Evolutionary conservation across 2,888 invertebrate species (phyloP).

Genomic region (Cheilosia soror): DNA sequence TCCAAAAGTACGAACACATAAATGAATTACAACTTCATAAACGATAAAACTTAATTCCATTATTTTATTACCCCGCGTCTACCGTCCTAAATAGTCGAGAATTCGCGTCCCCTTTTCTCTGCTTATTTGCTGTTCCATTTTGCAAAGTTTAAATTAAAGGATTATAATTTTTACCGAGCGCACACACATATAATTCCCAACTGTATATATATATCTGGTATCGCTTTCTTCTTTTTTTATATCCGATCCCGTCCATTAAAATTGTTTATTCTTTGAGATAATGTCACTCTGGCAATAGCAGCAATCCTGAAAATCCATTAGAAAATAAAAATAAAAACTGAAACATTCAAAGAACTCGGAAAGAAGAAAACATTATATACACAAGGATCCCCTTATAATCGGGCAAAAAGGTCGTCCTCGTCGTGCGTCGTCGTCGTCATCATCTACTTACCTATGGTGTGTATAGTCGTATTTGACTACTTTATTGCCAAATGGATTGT

Average conservation of each 20-base stretch:
- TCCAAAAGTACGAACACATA: conserved; percentile 69
- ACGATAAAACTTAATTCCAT: conserved; percentile 75
- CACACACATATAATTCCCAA: conserved; percentile 7
- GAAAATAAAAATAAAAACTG: conserved; percentile 68
- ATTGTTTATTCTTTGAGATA: conserved; percentile 75
- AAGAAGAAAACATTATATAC: conserved; percentile 17
- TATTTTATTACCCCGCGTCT: conserved; percentile 67
- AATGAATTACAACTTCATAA: conserved; percentile 76
- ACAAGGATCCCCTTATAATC: conserved; percentile 62
- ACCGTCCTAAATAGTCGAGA: conserved; percentile 18
- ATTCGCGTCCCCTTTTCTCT: not conserved
- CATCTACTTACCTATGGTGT: conserved; percentile 68
- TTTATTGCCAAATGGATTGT: conserved; percentile 76
- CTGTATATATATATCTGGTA: not conserved
- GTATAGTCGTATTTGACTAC: conserved; percentile 66
- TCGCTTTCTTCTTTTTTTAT: conserved; percentile 52
- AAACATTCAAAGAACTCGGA: conserved; percentile 14
- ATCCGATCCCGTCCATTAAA: conserved; percentile 73
- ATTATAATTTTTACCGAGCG: conserved; percentile 64
- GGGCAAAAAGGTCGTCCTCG: conserved; percentile 58
- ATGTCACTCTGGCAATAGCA: conserved; percentile 71
- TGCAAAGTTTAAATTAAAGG: conserved; percentile 75
- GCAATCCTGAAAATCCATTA: conserved; percentile 71
- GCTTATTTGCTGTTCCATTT: conserved; percentile 52
- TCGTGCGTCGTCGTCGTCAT: conserved; percentile 22